Conservation (phyloP, 2,113 vertebrate genomes). For the Dasyurus viverrinus region DNA sequence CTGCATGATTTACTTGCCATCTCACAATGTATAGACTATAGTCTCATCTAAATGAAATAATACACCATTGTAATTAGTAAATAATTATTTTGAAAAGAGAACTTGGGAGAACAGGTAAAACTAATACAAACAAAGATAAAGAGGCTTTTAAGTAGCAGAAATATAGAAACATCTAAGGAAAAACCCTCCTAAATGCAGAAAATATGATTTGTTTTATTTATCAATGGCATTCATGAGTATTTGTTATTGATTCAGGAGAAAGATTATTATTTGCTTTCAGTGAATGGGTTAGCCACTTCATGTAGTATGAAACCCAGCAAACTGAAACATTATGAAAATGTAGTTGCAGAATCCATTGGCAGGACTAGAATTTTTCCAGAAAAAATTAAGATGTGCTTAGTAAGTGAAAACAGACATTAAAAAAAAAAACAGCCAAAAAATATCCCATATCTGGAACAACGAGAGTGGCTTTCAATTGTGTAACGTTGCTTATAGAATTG, state of each 20-base stretch:
- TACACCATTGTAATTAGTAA: background rate
- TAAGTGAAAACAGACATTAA: background rate
- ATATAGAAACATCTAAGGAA: background rate
- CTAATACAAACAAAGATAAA: background rate
- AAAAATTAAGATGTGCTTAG: background rate
- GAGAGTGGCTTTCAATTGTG: background rate
- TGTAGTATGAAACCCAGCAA: background rate
- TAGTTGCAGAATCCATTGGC: background rate
- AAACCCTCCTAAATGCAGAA: background rate
- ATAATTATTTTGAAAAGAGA: background rate
- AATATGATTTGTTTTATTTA: background rate
- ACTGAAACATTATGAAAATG: background rate
- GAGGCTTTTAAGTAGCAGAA: background rate
- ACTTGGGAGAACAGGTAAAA: background rate
- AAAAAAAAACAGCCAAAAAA: background rate
- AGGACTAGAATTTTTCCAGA: background rate
- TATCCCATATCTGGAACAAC: background rate
- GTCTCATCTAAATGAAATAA: background rate
- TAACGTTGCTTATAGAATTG: background rate
- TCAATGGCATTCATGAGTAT: background rate
- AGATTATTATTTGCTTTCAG: background rate
- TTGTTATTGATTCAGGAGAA: background rate
- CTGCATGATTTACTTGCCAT: background rate
- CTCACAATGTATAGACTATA: background rate
- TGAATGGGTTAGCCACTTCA: background rate